A percentile compares a stretch with the other conserved stretches of the same genome.
These are phyloP conservation scores for Numida meleagris DNA, from an alignment of 2,113 vertebrate species.

Conservation along the genomic window DNA sequence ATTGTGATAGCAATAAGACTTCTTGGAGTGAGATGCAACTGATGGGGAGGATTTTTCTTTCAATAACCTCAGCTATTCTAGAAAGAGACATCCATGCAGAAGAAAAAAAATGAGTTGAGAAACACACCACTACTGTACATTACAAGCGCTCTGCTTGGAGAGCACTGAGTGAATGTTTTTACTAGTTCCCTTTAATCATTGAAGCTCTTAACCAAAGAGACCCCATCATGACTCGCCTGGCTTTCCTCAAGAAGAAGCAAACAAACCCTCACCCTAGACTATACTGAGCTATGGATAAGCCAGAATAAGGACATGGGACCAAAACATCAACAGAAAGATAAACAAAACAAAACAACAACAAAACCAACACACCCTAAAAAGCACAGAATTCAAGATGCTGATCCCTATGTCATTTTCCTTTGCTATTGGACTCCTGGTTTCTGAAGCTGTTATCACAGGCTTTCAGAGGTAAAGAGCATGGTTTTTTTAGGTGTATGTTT, in stretches of 20 bases:
- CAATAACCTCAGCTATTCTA: not conserved
- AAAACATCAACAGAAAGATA: not conserved
- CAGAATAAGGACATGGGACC: not conserved
- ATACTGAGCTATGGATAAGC: accelerated
- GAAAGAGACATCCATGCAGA: accelerated
- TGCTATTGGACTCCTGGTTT: not conserved
- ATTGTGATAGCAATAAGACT: not conserved
- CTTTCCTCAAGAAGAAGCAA: accelerated
- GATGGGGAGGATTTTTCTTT: accelerated
- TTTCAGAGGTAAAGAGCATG: not conserved
- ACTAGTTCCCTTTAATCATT: accelerated
- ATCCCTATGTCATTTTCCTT: not conserved
- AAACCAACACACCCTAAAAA: no score
- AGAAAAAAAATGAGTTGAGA: not conserved
- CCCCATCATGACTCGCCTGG: accelerated
- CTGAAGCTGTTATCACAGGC: not conserved
- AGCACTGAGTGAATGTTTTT: accelerated
- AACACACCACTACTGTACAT: not conserved
- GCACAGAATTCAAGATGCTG: no score
- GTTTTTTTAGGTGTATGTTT: not conserved
- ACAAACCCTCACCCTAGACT: accelerated
- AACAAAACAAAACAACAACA: no score
- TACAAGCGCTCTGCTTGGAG: not conserved
- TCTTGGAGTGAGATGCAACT: not conserved
- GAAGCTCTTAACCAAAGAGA: not conserved